These are phyloP conservation scores for Gerris lacustris DNA, from an alignment of 2,888 invertebrate genomes.

Conservation along the genomic window DNA sequence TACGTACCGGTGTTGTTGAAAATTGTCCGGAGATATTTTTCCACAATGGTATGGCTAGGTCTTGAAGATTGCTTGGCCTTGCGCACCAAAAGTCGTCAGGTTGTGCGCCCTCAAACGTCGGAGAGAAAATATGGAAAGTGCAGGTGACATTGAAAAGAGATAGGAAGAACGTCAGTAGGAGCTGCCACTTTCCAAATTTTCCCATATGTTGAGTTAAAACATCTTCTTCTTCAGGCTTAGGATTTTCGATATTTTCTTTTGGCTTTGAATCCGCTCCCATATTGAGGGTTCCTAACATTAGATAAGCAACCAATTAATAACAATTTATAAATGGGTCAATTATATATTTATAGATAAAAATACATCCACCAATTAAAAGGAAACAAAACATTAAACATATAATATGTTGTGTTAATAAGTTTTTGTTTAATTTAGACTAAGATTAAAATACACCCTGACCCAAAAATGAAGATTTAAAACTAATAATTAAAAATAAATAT, in stretches of 20 bases:
- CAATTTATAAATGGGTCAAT: too few species aligned
- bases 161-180: constrained; percentile 57
- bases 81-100: constrained; percentile 58
- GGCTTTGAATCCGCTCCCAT: neutral
- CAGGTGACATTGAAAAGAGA: constrained; percentile 66
- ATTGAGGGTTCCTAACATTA: neutral
- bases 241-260: neutral
- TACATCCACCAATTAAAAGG: too few species aligned
- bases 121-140: constrained; percentile 66
- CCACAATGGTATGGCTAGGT: constrained; percentile 48
- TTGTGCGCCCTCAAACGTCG: constrained; percentile 58
- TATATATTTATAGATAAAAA: too few species aligned
- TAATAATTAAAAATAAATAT: too few species aligned
- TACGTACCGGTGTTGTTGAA: neutral
- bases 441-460: too few species aligned
- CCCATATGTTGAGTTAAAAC: constrained; percentile 43
- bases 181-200: constrained; percentile 64
- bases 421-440: too few species aligned
- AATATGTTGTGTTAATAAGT: too few species aligned
- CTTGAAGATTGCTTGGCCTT: constrained; percentile 44
- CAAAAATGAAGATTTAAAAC: too few species aligned
- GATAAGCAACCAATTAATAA: too few species aligned
- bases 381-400: too few species aligned
- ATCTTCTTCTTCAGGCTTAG: constrained; percentile 4
- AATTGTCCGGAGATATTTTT: constrained; percentile 41